A percentile compares a stretch with the other conserved stretches of the same genome.
These are phyloP conservation scores for Corapipo altera DNA, from an alignment of 2,113 vertebrate species.

Conservation along the genomic window DNA sequence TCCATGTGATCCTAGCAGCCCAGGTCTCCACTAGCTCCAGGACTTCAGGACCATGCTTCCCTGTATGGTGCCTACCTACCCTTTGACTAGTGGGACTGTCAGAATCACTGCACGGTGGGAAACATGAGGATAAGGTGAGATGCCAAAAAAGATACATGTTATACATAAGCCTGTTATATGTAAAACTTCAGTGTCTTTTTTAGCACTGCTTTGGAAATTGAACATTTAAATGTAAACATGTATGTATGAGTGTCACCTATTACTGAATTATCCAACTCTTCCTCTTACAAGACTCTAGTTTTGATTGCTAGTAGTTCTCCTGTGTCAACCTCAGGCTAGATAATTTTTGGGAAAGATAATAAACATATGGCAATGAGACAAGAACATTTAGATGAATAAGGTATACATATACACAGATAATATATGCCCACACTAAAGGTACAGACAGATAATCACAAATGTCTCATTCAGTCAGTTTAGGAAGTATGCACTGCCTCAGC, in stretches of 20 bases:
- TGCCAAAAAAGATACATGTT: not conserved
- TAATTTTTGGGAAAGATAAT: not conserved
- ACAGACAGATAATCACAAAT: not conserved
- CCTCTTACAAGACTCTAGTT: not conserved
- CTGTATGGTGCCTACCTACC: not conserved
- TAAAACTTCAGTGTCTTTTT: not conserved
- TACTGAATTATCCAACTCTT: accelerated
- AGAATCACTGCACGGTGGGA: not conserved
- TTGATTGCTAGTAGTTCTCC: not conserved
- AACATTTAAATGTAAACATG: not conserved
- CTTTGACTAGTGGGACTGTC: not conserved
- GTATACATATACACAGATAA: not conserved
- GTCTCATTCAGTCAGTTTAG: not conserved
- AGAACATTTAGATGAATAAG: not conserved
- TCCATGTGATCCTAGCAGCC: not conserved
- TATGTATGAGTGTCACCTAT: not conserved
- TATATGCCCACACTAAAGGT: not conserved
- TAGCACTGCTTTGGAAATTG: not conserved
- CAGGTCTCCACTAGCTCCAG: not conserved
- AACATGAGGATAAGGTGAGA: not conserved
- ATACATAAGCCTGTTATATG: not conserved
- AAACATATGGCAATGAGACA: not conserved
- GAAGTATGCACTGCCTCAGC: not conserved
- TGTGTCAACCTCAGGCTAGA: not conserved
- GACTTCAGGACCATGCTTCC: not conserved